Conservation (phyloP, 2,113 vertebrate species). For the Brienomyrus longianalis region DNA sequence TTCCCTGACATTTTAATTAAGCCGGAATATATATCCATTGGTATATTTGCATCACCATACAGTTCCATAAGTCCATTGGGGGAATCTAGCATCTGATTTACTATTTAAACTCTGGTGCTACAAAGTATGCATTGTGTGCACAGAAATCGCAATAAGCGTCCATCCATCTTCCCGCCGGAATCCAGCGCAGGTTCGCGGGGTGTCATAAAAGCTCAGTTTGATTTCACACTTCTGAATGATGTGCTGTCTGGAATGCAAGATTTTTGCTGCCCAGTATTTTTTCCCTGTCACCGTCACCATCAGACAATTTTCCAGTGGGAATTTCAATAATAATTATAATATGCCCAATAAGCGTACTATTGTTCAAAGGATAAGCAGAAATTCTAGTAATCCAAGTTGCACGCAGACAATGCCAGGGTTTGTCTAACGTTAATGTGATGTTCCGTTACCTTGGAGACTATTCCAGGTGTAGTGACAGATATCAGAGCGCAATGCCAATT, state of each 20-base stretch:
- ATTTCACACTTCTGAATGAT: neutral
- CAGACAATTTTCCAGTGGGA: neutral
- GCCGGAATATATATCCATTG: conserved; percentile 30
- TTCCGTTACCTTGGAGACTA: neutral
- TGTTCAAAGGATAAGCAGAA: neutral
- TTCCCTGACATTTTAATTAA: conserved; percentile 65
- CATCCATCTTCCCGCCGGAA: neutral
- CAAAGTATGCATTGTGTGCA: neutral
- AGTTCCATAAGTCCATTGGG: neutral
- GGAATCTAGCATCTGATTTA: neutral
- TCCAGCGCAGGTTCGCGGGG: neutral
- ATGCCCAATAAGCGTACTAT: neutral
- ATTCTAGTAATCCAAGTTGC: neutral
- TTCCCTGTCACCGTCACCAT: neutral
- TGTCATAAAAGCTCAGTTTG: neutral
- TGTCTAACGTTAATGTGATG: neutral
- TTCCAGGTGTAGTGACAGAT: neutral
- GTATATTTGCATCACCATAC: conserved; percentile 2
- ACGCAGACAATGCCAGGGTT: neutral
- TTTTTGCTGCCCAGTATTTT: neutral
- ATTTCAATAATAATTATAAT: neutral
- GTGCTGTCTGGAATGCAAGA: neutral
- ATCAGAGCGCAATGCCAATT: neutral
- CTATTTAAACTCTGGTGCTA: neutral
- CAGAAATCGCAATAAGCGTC: neutral